Base-by-base conservation (phyloP, 1,140 invertebrate genomes). In the Caerostris extrusa region DNA sequence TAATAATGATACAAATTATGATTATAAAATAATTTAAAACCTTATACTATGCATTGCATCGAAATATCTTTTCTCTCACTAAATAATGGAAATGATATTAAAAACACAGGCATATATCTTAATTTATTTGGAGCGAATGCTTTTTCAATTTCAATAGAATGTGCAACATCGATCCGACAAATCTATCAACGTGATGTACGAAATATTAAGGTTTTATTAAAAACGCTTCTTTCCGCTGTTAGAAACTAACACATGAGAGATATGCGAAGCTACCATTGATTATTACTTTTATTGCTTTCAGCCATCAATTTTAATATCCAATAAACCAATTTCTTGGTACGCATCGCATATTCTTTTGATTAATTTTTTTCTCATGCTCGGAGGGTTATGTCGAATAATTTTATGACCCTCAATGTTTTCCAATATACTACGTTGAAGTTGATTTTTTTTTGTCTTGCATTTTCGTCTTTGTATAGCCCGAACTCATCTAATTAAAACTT, bases 241-340 rank as follows among this genome's bases (percentile, higher is more conserved):
- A 56, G 57, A 12, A n/a, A 34, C 50, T 67, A 67, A 67, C 61
- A 67, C 61, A 67, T n/a, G 12, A 5, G 53, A 3, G 34, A 53
- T 34, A 77, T 77, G 53, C 10, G 55, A 57, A 57, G n/a, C 82
- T 57, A 57, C n/a, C 19, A 85, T 85, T 58, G 82, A 56, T 85
- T 85, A 56, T 85, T 85, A 58, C 19, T 57, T 57, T 85, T 85
- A 57, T 19, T 85, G 55, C n/a, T 85, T 57, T 85, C 55, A 85
- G 55, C 55, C 55, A 58, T 85, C 82, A 85, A 19, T 19, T 85
- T 58, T 85, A 58, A 58, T 56, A 85, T 85, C 82, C 82, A 85
- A 85, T 85, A 85, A 85, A 85, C 82, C 57, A 85, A 85, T 85
- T 85, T 85, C n/a, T n/a, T 56, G 3, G 55, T 85, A 85, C 55